phyloP scores from a whole-genome alignment of 2,888 invertebrate genomes.

The Antheraea yamamai region DNA sequence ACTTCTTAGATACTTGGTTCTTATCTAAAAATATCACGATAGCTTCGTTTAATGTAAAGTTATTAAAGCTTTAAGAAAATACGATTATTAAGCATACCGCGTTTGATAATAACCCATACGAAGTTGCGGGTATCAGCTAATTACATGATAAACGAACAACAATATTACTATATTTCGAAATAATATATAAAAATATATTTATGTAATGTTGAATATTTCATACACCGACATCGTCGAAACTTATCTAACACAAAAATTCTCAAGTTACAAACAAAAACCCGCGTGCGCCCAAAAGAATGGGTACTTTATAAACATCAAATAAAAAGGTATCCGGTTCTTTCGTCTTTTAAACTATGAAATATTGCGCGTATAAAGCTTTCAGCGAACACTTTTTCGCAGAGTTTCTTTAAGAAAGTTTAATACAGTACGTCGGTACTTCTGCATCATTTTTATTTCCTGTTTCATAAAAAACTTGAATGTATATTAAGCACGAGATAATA shows the following conservation, averaged over 20 bases:
- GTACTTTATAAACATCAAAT: conserved; percentile 51
- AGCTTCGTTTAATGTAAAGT: no score
- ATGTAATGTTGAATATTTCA: conserved; percentile 4
- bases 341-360: conserved; percentile 60
- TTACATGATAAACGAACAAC: not conserved
- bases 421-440: conserved; percentile 46
- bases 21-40: no score
- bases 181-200: not conserved
- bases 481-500: conserved; percentile 4
- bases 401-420: conserved; percentile 45
- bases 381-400: conserved; percentile 45
- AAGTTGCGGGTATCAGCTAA: no score
- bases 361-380: conserved; percentile 56
- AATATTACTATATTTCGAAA: not conserved
- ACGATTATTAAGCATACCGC: no score
- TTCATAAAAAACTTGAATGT: conserved; percentile 17
- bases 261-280: conserved; percentile 18
- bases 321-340: conserved; percentile 49
- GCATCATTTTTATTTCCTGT: conserved; percentile 33
- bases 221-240: conserved; percentile 10
- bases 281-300: conserved; percentile 37
- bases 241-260: conserved; percentile 13
- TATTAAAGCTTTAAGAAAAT: no score
- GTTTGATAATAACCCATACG: no score
- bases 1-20: no score